Conservation (phyloP, 2,797 vertebrate genomes). For the Apogon hyalosoma region DNA sequence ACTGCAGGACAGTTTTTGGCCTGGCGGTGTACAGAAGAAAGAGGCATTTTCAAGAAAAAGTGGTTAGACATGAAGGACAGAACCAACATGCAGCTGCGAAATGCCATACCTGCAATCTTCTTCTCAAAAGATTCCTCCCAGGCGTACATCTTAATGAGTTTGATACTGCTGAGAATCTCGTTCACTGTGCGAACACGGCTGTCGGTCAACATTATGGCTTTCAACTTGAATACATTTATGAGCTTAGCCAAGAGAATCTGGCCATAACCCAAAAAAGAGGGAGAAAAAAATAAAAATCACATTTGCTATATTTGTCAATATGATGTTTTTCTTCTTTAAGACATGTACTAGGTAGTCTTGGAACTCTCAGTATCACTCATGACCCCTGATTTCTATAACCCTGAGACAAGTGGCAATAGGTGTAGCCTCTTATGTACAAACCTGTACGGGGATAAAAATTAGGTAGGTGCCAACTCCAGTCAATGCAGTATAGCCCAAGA, state of each 20-base stretch:
- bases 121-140: constrained; percentile 87
- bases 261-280: constrained; percentile 28
- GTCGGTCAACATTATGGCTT: constrained; percentile 78
- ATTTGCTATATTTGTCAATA: no score
- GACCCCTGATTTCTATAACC: no score
- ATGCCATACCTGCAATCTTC: constrained; percentile 77
- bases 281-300: neutral
- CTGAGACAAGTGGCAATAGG: no score
- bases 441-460: constrained; percentile 85
- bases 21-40: no score
- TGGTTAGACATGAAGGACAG: neutral
- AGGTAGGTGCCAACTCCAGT: constrained; percentile 79
- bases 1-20: no score
- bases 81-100: neutral
- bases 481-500: constrained; percentile 86
- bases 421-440: constrained; percentile 39
- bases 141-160: constrained; percentile 89
- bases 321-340: no score
- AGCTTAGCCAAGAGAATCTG: constrained; percentile 81
- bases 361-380: no score
- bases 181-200: constrained; percentile 85
- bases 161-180: constrained; percentile 88
- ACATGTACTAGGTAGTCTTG: no score
- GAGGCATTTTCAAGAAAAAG: neutral
- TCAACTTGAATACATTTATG: constrained; percentile 75